Percentiles rank a stretch among this genome's conserved stretches.
Conservation (phyloP, 2,797 vertebrate species). For the Macroramphosus scolopax region DNA sequence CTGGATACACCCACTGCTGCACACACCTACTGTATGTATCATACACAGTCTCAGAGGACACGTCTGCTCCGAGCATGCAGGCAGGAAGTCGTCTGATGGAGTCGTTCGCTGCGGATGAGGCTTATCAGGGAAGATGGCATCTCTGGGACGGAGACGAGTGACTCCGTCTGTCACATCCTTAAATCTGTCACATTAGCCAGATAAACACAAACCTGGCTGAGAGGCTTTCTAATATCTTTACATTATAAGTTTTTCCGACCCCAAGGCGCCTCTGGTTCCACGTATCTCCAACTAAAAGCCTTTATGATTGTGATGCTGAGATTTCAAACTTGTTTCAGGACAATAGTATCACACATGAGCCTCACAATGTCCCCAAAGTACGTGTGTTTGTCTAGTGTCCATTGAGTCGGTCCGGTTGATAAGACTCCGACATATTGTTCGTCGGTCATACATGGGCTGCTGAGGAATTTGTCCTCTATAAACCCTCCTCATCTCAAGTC, state of each 20-base stretch:
- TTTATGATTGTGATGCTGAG: too few species aligned
- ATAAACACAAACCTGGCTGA: too few species aligned
- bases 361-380: neutral
- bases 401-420: conserved; percentile 12
- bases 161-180: conserved; percentile 4
- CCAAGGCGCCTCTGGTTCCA: too few species aligned
- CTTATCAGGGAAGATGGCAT: conserved; percentile 36
- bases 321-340: too few species aligned
- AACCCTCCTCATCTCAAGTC: conserved; percentile 17
- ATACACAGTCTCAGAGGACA: neutral
- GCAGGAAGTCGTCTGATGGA: conserved; percentile 9
- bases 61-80: neutral
- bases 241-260: too few species aligned
- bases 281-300: too few species aligned
- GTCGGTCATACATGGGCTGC: conserved; percentile 3
- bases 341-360: too few species aligned
- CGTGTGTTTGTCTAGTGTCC: conserved; percentile 12
- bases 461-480: conserved; percentile 23
- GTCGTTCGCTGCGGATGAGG: conserved; percentile 1
- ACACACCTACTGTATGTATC: conserved; percentile 10
- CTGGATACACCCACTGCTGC: conserved; percentile 3
- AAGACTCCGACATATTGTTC: conserved; percentile 41
- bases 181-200: conserved; percentile 18
- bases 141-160: conserved; percentile 12
- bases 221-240: too few species aligned